Conservation (phyloP, 2,113 vertebrate species). For the Atlantisia rogersi region DNA sequence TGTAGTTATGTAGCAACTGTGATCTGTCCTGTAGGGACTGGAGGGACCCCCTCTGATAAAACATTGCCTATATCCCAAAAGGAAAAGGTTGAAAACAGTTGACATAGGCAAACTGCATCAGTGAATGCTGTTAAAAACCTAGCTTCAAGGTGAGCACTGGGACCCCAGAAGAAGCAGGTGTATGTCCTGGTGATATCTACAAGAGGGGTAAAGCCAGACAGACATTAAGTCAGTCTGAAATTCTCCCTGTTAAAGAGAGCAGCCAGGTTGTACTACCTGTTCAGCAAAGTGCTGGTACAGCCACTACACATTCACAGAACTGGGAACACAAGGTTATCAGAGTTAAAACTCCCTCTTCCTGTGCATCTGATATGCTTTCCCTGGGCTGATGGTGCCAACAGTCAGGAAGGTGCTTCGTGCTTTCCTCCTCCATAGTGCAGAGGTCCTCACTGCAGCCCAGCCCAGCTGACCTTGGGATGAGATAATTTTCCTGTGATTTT, state of each 20-base stretch:
- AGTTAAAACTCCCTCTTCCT: background rate
- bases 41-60: background rate
- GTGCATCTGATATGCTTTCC: background rate
- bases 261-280: background rate
- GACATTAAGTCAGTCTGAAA: background rate
- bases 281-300: background rate
- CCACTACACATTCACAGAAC: background rate
- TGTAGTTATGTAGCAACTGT: background rate
- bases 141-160: background rate
- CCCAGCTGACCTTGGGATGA: background rate
- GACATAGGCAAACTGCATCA: background rate
- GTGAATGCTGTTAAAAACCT: background rate
- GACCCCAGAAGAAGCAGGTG: background rate
- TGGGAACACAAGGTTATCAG: background rate
- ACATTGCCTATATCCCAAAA: background rate
- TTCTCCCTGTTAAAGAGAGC: background rate
- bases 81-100: background rate
- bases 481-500: background rate
- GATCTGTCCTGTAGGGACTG: too few species aligned
- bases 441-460: background rate
- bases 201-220: background rate
- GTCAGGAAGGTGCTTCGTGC: background rate
- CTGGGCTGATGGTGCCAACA: background rate
- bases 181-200: background rate
- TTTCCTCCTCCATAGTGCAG: background rate